These are phyloP conservation scores for Narcine bancroftii DNA, from an alignment of 2,113 vertebrate species.

Conservation along the genomic window DNA sequence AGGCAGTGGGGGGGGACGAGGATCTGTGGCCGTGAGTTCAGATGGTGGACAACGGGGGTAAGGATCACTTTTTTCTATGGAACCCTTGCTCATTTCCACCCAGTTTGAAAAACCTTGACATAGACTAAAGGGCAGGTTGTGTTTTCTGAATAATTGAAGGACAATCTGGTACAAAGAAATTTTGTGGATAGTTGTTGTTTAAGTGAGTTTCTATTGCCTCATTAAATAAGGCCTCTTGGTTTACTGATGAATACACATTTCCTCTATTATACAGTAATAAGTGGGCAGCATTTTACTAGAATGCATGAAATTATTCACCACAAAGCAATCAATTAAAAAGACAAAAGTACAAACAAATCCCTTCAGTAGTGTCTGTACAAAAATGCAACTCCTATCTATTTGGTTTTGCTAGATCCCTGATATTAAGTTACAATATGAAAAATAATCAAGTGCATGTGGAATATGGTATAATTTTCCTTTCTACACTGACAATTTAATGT, in stretches of 20 bases:
- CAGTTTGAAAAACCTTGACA: too few relatives aligned
- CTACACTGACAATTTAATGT: neutral
- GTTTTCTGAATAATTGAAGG: neutral
- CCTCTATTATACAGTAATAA: neutral
- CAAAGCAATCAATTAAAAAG: neutral
- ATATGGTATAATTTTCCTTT: neutral
- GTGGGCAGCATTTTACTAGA: neutral
- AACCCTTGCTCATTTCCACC: too few relatives aligned
- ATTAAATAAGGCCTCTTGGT: neutral
- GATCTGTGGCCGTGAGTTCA: too few relatives aligned
- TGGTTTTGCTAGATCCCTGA: neutral
- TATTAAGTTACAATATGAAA: neutral
- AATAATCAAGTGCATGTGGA: neutral
- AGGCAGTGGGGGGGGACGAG: too few relatives aligned
- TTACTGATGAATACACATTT: neutral
- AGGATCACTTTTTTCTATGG: too few relatives aligned
- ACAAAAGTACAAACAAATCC: neutral
- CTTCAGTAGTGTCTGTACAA: neutral
- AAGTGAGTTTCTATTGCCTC: neutral
- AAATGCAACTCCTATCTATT: neutral
- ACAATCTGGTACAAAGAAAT: neutral
- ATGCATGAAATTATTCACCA: neutral
- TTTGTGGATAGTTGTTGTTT: neutral
- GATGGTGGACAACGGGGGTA: too few relatives aligned
- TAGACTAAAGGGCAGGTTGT: neutral